Base-by-base conservation (phyloP, 2,797 vertebrate species). In the Miichthys miiuy region DNA sequence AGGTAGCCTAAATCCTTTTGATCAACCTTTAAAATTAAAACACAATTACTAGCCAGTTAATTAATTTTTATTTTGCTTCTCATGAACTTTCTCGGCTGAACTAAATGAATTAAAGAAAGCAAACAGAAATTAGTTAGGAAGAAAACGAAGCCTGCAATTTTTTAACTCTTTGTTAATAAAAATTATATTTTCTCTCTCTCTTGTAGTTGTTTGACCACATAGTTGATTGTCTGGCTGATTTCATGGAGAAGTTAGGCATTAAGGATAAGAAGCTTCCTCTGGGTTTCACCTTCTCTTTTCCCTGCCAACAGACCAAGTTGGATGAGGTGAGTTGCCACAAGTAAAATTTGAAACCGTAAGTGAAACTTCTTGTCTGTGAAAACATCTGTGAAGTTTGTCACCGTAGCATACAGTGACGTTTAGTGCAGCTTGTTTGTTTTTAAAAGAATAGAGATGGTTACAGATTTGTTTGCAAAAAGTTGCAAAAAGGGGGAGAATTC, bases 201-300 rank as follows among this genome's bases (percentile, higher is more conserved):
- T 6, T 72, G 9, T 82, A 99, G 98, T 94, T 99, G 18, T 99
- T 99, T 7, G 97, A 99, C 89, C 97, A 99, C 94, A 96, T 99
- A 1, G 97, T 95, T 0, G 97, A 97, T 52, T 99, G 97, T 79
- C 88, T 99, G 94, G 96, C 96, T 58, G 94, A 95, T 88, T 99
- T 99, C 93, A 54, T 99, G 95, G 97, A 98, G 3, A 97, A 97
- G 80, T 89, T 97, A 83, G 93, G 96, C 2, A 99, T 99, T 70
- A 99, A 99, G 80, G 94, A 97, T 52, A 96, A 96, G 94, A 99
- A 97, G 75, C 96, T 99, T 6, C 97, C 98, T 0, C 91, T 99
- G 4, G 98, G 98, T 5, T 99, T 99, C 84, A 99, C 98, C 23
- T 99, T 99, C 93, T 99, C 98, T 0, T 99, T 99, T 77, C 98